A percentile compares a stretch with the other conserved stretches of the same genome.
Conservation (phyloP, 2,113 vertebrate genomes). For the Myotis lucifugus region DNA sequence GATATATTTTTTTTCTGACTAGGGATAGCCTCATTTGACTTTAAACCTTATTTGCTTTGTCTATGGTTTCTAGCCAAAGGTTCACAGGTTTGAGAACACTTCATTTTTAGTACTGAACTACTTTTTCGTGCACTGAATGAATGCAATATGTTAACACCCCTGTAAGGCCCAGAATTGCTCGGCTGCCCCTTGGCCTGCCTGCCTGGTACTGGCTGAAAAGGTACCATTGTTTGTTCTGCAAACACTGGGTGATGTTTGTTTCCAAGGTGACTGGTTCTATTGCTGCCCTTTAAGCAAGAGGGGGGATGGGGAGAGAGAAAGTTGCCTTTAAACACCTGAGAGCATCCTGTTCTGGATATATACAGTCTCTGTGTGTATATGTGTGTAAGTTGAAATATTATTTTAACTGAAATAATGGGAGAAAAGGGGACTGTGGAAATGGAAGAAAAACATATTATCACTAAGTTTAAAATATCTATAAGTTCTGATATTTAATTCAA, state of each 20-base stretch:
- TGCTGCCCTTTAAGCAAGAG: conserved; percentile 84
- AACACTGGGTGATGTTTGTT: conserved; percentile 94
- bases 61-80: conserved; percentile 83
- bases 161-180: conserved; percentile 85
- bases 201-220: conserved; percentile 90
- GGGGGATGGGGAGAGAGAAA: conserved; percentile 68
- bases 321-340: conserved; percentile 85
- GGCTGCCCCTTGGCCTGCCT: conserved; percentile 89
- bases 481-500: background rate
- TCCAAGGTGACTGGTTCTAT: conserved; percentile 88
- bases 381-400: conserved; percentile 52
- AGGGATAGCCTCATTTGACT: conserved; percentile 75
- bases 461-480: conserved; percentile 31
- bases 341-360: conserved; percentile 85
- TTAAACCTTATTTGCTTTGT: conserved; percentile 69
- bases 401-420: conserved; percentile 44
- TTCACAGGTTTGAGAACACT: conserved; percentile 74
- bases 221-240: conserved; percentile 97
- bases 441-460: background rate
- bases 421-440: background rate
- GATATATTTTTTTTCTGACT: conserved; percentile 57
- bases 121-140: conserved; percentile 85
- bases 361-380: conserved; percentile 29
- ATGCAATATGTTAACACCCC: conserved; percentile 87
- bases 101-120: conserved; percentile 82